A percentile compares a stretch with the other conserved stretches of the same genome.
These are phyloP conservation scores for Mesitornis unicolor DNA, from an alignment of 2,113 vertebrate genomes.

Conservation along the genomic window DNA sequence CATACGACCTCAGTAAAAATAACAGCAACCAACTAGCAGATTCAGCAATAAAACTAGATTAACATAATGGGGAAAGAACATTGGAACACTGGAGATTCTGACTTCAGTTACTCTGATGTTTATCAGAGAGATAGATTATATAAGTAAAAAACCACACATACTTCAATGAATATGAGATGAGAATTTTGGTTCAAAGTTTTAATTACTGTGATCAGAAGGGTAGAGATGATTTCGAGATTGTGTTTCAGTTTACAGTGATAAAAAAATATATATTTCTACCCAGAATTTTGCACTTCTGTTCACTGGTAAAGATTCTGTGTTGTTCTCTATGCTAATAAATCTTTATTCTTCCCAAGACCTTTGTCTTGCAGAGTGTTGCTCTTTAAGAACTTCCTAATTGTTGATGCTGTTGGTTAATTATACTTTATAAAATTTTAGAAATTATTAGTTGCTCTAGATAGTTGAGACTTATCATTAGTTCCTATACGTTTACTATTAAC, in stretches of 20 bases:
- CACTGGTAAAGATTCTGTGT: background rate
- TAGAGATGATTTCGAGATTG: background rate
- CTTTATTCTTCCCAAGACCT: background rate
- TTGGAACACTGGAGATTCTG: background rate
- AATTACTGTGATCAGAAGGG: background rate
- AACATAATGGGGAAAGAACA: background rate
- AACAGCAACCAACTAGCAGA: background rate
- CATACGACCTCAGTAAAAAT: background rate
- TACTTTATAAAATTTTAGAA: background rate
- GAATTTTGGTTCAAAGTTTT: background rate
- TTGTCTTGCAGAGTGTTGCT: background rate
- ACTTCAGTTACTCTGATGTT: background rate
- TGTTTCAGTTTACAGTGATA: background rate
- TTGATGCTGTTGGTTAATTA: background rate
- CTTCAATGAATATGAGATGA: background rate
- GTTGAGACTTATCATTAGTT: background rate
- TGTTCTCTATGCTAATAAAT: background rate
- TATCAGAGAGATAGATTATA: background rate
- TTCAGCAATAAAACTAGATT: slow-evolving; percentile 20
- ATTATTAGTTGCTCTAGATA: background rate
- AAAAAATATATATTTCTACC: background rate
- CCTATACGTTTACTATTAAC: background rate
- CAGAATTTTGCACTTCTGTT: background rate
- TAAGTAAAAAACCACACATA: background rate
- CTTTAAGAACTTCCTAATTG: background rate